Evolutionary conservation across 2,113 vertebrate genomes (phyloP).

Genomic region (Oriolus oriolus): DNA sequence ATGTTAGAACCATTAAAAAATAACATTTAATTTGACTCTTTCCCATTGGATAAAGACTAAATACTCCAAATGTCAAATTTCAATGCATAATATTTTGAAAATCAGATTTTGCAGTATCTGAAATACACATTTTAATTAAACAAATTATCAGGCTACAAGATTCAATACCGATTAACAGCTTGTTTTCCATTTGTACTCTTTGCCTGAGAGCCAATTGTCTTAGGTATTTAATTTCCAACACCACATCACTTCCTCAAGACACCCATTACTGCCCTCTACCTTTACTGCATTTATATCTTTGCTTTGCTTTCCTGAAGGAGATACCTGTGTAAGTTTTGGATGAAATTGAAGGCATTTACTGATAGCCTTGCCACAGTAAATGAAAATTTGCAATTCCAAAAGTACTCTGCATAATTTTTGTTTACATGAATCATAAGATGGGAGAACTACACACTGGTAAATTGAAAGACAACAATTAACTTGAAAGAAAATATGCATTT

Average conservation of each 20-base stretch:
- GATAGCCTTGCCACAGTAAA: neutral
- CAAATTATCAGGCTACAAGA: neutral
- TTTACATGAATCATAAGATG: neutral
- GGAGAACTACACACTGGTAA: neutral
- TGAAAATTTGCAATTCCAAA: neutral
- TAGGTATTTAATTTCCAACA: neutral
- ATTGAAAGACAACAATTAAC: neutral
- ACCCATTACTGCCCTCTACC: neutral
- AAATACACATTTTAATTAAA: neutral
- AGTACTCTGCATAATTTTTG: neutral
- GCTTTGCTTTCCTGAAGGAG: neutral
- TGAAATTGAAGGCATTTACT: neutral
- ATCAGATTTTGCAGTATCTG: neutral
- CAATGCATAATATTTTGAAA: neutral
- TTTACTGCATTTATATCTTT: neutral
- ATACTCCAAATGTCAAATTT: neutral
- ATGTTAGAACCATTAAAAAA: neutral
- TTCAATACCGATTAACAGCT: neutral
- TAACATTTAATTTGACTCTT: neutral
- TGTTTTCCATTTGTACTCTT: neutral
- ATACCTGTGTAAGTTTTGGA: neutral
- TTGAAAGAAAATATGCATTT: neutral
- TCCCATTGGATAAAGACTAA: neutral
- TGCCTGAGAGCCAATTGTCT: neutral
- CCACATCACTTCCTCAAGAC: neutral